These are phyloP conservation scores for Megaceryle torquata DNA, from an alignment of 2,113 vertebrate species.

Conservation along the genomic window DNA sequence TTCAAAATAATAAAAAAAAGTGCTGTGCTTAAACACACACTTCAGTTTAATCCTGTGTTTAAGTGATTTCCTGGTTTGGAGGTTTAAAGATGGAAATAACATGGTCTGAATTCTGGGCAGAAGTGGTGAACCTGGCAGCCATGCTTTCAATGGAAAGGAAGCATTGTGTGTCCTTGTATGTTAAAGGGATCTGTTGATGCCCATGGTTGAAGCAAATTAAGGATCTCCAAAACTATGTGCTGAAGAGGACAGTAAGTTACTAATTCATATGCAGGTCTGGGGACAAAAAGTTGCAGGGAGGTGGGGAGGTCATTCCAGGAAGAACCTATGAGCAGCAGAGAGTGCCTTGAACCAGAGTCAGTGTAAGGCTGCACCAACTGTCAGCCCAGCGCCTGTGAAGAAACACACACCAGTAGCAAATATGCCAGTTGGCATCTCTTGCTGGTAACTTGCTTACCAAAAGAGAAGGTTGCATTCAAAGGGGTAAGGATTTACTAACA, in stretches of 20 bases:
- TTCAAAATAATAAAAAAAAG: not conserved
- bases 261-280: not conserved
- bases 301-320: not conserved
- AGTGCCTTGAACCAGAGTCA: not conserved
- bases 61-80: not conserved
- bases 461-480: slow-evolving; percentile 5
- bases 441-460: not conserved
- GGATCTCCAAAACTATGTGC: not conserved
- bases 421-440: not conserved
- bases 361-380: too few species aligned
- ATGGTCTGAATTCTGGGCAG: not conserved
- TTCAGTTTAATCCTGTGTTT: not conserved
- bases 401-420: not conserved
- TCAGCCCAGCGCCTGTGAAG: not conserved
- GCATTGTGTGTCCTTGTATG: not conserved
- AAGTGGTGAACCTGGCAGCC: not conserved
- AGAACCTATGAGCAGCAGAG: not conserved
- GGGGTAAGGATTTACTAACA: not conserved
- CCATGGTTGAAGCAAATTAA: not conserved
- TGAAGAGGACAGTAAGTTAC: not conserved
- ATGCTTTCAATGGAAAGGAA: not conserved
- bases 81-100: not conserved
- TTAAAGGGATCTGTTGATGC: not conserved
- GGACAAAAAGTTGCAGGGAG: not conserved
- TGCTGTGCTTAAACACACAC: not conserved